Percentiles rank a stretch among this genome's conserved stretches.
Evolutionary conservation across 2,113 vertebrate species (phyloP).

Genomic region (Calcarius ornatus): DNA sequence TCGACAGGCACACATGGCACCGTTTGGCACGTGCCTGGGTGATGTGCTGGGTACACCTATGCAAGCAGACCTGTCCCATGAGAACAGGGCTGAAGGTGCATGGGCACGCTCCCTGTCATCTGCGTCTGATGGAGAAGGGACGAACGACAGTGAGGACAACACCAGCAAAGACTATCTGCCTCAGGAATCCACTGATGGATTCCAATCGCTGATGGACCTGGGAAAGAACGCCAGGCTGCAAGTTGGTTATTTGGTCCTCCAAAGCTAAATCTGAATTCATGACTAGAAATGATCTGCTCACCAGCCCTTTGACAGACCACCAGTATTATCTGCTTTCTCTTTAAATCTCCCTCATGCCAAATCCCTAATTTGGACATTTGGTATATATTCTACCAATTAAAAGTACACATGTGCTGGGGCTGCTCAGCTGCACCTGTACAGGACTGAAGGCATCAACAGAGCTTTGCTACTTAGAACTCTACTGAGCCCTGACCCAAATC

Average conservation of each 20-base stretch:
- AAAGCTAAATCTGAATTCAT: not conserved
- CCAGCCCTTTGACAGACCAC: not conserved
- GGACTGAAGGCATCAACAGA: not conserved
- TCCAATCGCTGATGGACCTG: not conserved
- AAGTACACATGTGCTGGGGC: not conserved
- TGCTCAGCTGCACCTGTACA: not conserved
- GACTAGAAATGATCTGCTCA: not conserved
- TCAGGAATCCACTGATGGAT: not conserved
- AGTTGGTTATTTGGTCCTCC: not conserved
- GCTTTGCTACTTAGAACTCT: not conserved
- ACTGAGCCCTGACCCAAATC: not conserved
- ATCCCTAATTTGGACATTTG: not conserved
- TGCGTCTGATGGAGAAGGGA: not conserved
- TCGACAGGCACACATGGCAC: rapidly evolving
- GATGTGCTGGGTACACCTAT: not conserved
- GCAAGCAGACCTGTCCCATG: not conserved
- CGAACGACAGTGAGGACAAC: not conserved
- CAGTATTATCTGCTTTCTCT: not conserved
- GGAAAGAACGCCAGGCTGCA: not conserved
- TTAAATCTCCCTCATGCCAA: not conserved
- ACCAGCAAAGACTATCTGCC: not conserved
- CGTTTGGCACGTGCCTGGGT: rapidly evolving
- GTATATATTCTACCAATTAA: not conserved
- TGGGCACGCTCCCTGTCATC: rapidly evolving
- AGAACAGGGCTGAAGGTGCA: not conserved